Evolutionary conservation across 2,888 invertebrate genomes (phyloP).

Genomic region (Augiades crinisus): DNA sequence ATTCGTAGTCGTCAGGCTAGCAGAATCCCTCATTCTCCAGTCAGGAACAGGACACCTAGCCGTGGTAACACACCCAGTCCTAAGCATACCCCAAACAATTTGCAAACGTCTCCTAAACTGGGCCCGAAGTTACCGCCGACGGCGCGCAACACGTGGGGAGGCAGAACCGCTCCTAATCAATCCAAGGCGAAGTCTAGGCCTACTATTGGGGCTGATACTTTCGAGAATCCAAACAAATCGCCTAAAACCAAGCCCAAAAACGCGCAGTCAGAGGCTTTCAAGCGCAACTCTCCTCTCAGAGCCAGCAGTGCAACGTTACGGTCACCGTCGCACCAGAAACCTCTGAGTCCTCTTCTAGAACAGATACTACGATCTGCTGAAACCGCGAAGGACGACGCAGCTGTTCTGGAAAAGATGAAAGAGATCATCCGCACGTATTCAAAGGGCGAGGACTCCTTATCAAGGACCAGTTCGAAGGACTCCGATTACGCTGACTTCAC

Average conservation of each 20-base stretch:
- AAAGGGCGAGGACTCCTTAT: constrained; percentile 69
- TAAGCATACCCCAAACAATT: constrained; percentile 53
- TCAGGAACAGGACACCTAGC: constrained; percentile 57
- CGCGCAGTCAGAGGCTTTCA: constrained; percentile 65
- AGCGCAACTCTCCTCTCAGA: constrained; percentile 75
- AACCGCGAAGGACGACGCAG: constrained; percentile 86
- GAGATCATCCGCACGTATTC: constrained; percentile 79
- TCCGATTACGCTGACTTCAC: constrained; percentile 86
- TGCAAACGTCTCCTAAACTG: constrained; percentile 69
- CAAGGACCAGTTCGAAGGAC: constrained; percentile 76
- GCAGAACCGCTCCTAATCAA: constrained; percentile 77
- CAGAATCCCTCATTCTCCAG: constrained; percentile 72
- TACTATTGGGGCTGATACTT: constrained; percentile 65
- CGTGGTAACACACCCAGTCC: constrained; percentile 72
- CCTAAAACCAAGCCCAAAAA: constrained; percentile 74
- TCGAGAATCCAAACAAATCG: constrained; percentile 82
- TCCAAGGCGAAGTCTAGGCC: constrained; percentile 64
- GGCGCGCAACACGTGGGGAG: constrained; percentile 88
- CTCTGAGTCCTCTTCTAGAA: constrained; percentile 84
- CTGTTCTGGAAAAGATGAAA: constrained; percentile 88
- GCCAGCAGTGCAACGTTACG: constrained; percentile 70
- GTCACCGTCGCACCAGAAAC: constrained; percentile 83
- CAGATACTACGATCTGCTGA: constrained; percentile 87
- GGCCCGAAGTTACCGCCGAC: constrained; percentile 67
- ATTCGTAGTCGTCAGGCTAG: constrained; percentile 67